Conservation (phyloP, 53 echinoderm and acorn worm genomes). For the Glandiceps talaboti region DNA sequence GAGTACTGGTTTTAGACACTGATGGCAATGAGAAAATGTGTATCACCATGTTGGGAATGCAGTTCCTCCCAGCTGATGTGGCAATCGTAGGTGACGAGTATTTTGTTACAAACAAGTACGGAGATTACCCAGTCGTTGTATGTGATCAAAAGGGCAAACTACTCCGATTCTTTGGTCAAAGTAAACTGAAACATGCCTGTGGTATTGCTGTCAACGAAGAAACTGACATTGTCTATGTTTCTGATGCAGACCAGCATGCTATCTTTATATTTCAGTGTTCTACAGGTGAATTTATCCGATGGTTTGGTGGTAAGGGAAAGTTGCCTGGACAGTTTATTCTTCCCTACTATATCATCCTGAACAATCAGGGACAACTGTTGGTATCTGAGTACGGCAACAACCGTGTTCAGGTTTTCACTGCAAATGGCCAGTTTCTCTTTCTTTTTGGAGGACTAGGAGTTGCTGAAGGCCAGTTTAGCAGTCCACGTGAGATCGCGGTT, state of each 20-base stretch:
- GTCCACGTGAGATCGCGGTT: neutral
- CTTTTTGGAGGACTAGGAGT: neutral
- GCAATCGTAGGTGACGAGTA: neutral
- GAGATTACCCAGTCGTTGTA: neutral
- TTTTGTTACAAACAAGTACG: neutral
- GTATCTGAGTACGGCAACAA: neutral
- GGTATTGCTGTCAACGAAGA: neutral
- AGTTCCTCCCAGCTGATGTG: neutral
- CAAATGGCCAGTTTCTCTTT: neutral
- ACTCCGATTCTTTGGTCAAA: neutral
- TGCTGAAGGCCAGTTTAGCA: neutral
- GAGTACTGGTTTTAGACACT: neutral
- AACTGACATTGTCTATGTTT: neutral
- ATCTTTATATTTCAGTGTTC: neutral
- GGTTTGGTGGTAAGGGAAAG: neutral
- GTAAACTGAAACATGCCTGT: neutral
- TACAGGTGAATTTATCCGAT: neutral
- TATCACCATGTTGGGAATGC: neutral
- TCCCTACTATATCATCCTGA: neutral
- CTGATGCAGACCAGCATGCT: neutral
- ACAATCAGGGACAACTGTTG: neutral
- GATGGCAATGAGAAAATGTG: neutral
- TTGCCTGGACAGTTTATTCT: neutral
- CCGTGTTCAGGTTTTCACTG: neutral
- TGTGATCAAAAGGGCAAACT: neutral